These are phyloP conservation scores for Scomber scombrus DNA, from an alignment of 2,113 vertebrate species.

Conservation along the genomic window DNA sequence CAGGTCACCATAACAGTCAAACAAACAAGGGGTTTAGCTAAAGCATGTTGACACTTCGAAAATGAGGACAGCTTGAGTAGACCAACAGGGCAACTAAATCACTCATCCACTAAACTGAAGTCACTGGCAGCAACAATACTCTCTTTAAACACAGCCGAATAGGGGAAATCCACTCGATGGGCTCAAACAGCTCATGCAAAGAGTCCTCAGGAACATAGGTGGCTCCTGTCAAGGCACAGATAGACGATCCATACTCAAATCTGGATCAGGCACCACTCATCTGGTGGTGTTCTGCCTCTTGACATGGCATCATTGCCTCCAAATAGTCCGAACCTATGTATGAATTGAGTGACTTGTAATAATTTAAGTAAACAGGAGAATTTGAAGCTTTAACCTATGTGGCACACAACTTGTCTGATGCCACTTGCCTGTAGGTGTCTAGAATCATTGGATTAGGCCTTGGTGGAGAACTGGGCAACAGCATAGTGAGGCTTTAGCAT, in stretches of 20 bases:
- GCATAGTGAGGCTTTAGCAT: conserved; percentile 12
- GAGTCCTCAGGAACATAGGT: conserved; percentile 29
- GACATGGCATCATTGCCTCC: background rate
- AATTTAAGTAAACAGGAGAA: background rate
- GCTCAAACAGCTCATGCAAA: conserved; percentile 38
- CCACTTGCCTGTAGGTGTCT: background rate
- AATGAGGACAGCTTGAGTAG: background rate
- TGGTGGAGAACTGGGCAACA: background rate
- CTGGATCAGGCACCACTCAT: background rate
- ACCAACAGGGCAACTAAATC: conserved; percentile 26
- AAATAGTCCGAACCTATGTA: background rate
- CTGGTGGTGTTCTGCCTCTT: conserved; percentile 4
- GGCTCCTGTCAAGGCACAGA: conserved; percentile 22
- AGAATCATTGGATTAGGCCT: conserved; percentile 3
- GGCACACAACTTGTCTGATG: background rate
- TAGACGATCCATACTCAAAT: conserved; percentile 17
- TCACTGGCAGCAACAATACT: conserved; percentile 37
- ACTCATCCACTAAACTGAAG: conserved; percentile 24
- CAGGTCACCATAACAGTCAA: background rate
- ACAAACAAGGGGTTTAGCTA: conserved; percentile 24
- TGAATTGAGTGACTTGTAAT: background rate
- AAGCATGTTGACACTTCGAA: background rate
- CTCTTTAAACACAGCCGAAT: conserved; percentile 50
- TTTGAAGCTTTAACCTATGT: conserved; percentile 1
- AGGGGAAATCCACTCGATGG: conserved; percentile 49